Base-by-base conservation (phyloP, 2,113 vertebrate genomes). In the Datnioides undecimradiatus region DNA sequence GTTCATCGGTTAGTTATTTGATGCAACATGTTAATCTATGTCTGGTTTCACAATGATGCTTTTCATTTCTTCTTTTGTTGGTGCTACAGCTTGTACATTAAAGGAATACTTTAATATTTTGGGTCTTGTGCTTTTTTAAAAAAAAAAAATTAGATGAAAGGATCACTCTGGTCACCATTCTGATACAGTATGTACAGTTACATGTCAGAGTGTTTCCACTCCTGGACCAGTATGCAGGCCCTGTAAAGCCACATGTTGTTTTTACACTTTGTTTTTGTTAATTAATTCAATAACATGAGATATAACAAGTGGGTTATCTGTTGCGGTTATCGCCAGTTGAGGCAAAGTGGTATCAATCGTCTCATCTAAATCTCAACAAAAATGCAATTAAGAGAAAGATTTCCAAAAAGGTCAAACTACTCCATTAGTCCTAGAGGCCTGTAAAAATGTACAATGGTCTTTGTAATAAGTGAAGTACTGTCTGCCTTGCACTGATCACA, bases 1-100 rank as follows among this genome's bases (percentile, higher is more conserved):
- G 21, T 73, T 60, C 65, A 74, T 77, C 34, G 10, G 0, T 43
- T 7, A 43, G 33, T 73, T 11, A 75, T 55, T 60, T 45, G 12
- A 13, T 66, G 55, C 33, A 2, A 5, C 19, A 60, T 36, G 23
- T 52, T 25, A 72, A 59, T 45, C 10, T 21, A 12, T 19, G 3
- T 46, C 19, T 12, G 21, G 54, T 70, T 68, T 62, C 29, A 82
- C 23, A 17, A 55, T 34, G 0, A 43, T 55, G 19, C 3, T 45
- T 13, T 8, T 68, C 14, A 31, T 79, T 16, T 41, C 33, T 19
- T 63, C 19, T 72, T 3, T 52, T 36, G 11, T 21, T 1, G 5
- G 11, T 23, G 40, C 27, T 41, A n/a, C 29, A 68, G 5, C 38
- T 34, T 62, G 4, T 2, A 17, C n/a, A 76, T 38, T 46, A 46